Evolutionary conservation across 1,140 invertebrate species (phyloP), one percentile per base, ranked within the genome.

Genomic region (Homarus americanus): DNA sequence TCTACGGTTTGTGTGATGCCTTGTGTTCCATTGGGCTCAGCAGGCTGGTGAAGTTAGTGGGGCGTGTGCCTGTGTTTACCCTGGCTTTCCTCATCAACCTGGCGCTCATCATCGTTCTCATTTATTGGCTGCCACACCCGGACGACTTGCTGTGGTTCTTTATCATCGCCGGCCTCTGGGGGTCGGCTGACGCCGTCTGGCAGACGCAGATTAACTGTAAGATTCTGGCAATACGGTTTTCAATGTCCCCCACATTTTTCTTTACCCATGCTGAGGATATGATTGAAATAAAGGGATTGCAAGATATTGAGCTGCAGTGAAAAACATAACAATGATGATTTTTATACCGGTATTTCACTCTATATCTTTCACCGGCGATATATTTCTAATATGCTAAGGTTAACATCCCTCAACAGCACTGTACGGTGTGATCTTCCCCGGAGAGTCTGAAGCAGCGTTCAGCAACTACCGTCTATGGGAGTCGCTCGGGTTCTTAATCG

Each of bases 391-490:
- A 72, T 2, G 10, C 7, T 15, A 9, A 9, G 24, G n/a, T 12
- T 28, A 72, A 72, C 32, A 2, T 83, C 10, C 53, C 17, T 66
- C 41, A 9, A 1, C 87, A 89, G 87, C 87, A 1, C 44, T 89
- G 38, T 89, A 89, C 32, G 87, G 98, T 41, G 97, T 98, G 10
- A 95, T 99, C 28, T 99, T 99, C 95, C 95, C 97, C 83, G 96
- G 97, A 58, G 97, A 98, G 94, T 98, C 98, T 93, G 98, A 99
- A 94, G 97, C 98, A 0, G 98, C 98, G 0, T 99, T 99, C 95
- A 98, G 98, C 91, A 99, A 99, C 94, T 99, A 97, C 94, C 96
- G 98, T 72, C 96, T 99, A 28, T 98, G 98, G 97, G 98, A 99
- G 94, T 98, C 97, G 63, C 95, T 97, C 34, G 98, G 98, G 0